Base-by-base conservation (phyloP, 2,797 vertebrate genomes). In the Brotula barbata region DNA sequence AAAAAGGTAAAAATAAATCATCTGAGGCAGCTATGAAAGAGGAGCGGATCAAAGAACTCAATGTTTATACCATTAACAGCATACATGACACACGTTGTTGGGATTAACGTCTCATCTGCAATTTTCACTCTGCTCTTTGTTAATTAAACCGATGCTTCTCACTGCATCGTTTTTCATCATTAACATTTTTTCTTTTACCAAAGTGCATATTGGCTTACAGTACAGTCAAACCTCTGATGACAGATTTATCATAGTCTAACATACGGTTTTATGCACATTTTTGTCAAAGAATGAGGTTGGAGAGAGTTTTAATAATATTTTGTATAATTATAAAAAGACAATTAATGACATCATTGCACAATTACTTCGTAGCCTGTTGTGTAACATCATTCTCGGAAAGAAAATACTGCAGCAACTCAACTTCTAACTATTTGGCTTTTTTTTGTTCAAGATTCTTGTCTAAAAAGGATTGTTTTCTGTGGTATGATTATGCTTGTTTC, bases 1-100 rank as follows among this genome's bases (percentile, higher is more conserved):
- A 54, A 22, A 1, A 21, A 6, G 11, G 12, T 55, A 22, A 21
- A 16, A 28, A 61, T 56, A 47, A 50, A 59, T 42, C 22, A 64
- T 68, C 49, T 44, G 71, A 84, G 68, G 41, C 57, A 55, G 53
- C 73, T 71, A 37, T 44, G 44, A 59, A 25, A 77, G 39, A 44
- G 17, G 28, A 49, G 59, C 40, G 45, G 62, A 55, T 8, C 17
- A 43, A 64, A 67, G 20, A 52, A 73, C 56, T 10, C 40, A 23
- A 16, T 33, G 34, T 37, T 45, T 13, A 33, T n/a, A n/a, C 46
- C 39, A 50, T 59, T 43, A 52, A 49, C 53, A 80, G 50, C 44
- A 53, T 7, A 36, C 15, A 44, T 36, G 23, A 39, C 34, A 45
- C 53, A 21, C 25, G 63, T 57, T 43, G 10, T 10, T 11, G 33